Evolutionary conservation across 2,888 invertebrate genomes (phyloP), one percentile per base, ranked within the genome.

Genomic region (Agrenia bidenticulata): DNA sequence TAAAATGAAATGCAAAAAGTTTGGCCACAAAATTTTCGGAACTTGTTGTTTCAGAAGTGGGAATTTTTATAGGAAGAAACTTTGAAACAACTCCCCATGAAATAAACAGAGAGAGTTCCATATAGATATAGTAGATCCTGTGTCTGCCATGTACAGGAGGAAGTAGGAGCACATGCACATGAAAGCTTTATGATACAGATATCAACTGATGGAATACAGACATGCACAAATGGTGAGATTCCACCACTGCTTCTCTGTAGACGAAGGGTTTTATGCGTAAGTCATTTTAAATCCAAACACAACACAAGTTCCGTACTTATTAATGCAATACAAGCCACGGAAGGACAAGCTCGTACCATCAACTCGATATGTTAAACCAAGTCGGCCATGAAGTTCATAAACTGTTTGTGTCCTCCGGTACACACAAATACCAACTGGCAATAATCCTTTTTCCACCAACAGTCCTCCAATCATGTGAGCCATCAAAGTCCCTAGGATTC

Each of bases 1-100:
- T 57, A 57, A 57, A 57, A 57, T n/a, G 17, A 41, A 32, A 57
- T 57, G 57, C 42, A 41, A 17, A 57, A 57, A 57, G 19, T 57
- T 57, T 57, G 15, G 21, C 17, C 27, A 37, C 55, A 55, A 21
- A 41, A 19, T 41, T 57, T 37, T 21, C 17, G 21, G 23, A 57
- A 39, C 57, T 57, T 57, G 57, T 57, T 57, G 57, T 57, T 41
- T 41, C 39, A 57, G 23, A 45, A 27, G 27, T 19, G 37, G 13
- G 21, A 7, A 17, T 51, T 45, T 45, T 45, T 45, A 45, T 17
- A 15, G n/a, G 19, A 15, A 15, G 15, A 45, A 45, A 45, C 45
- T 45, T 45, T 45, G 5, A 45, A 15, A 45, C 45, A 45, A 45
- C 45, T 45, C 15, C 19, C 45, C 45, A 45, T 45, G 9, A 45